Base-by-base conservation (phyloP, 2,113 vertebrate species). In the Eira barbara region DNA sequence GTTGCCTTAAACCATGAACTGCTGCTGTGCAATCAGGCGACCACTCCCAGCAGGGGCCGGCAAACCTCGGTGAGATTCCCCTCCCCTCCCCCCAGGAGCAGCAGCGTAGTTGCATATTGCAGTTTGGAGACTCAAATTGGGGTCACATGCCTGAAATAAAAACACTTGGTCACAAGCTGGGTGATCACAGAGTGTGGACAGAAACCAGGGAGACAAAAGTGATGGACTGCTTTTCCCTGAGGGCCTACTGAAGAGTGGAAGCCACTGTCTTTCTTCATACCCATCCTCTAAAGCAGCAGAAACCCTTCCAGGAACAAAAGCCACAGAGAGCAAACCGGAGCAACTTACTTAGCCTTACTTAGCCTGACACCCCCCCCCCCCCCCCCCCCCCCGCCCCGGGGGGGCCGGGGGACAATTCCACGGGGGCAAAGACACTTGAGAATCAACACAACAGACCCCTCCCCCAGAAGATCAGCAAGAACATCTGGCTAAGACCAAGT, bases 61-160 rank as follows among this genome's bases (percentile, higher is more conserved):
- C 67, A 36, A 67, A 17, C 4, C 4, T 8, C 2, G 1, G 34
- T 69, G 34, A 69, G 13, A 21, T 25, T 18, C 34, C 18, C 8
- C 31, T 29, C 7, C 63, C 6, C 4, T 36, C 34, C 3, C 7
- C 67, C 34, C 8, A 4, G 34, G 3, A 21, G 67, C 18, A 36
- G 17, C 1, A 4, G 34, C 4, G 0, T 34, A 17, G 31, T 31
- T 36, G 8, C 4, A 4, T 34, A 69, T 18, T 31, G 29, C 34
- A 36, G 67, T 36, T 36, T 20, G 18, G 34, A 69, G 34, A 69
- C 67, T 67, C 6, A 0, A 67, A 67, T 67, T 6, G 1, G 63
- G 63, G 31, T 34, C 63, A 67, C 14, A 17, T 34, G 31, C 14
- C 31, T 67, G 31, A 67, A 15, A 67, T 67, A 67, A 67, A 67